Evolutionary conservation across 2,113 vertebrate species (phyloP).

Genomic region (Thalassarche chlororhynchos): DNA sequence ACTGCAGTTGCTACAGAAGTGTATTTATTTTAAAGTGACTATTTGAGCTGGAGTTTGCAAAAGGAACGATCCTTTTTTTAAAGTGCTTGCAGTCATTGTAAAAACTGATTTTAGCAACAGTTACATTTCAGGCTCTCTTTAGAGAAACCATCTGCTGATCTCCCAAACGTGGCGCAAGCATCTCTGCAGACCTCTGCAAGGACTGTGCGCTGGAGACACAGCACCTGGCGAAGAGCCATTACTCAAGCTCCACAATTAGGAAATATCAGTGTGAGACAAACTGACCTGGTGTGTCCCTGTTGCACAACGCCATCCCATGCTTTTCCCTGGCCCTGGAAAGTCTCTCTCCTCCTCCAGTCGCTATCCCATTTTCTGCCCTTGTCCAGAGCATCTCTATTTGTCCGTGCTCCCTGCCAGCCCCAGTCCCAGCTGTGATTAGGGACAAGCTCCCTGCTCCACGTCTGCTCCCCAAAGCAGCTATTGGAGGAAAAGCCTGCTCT

Average conservation of each 20-base stretch:
- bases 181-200: not conserved
- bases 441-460: not conserved
- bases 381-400: not conserved
- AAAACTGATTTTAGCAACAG: constrained; percentile 44
- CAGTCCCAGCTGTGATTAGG: not conserved
- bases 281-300: not conserved
- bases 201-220: accelerated
- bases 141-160: constrained; percentile 11
- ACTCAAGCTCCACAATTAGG: not conserved
- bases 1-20: constrained; percentile 8
- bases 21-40: constrained; percentile 39
- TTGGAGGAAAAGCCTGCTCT: not conserved
- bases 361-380: not conserved
- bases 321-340: not conserved
- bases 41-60: not conserved
- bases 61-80: not conserved
- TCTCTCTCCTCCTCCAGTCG: not conserved
- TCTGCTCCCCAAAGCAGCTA: not conserved
- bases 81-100: constrained; percentile 12
- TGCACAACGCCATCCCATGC: not conserved
- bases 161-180: not conserved
- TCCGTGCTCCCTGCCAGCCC: not conserved
- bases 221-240: not conserved
- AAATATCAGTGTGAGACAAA: not conserved
- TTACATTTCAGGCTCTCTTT: constrained; percentile 1